A percentile compares a stretch with the other conserved stretches of the same genome.
phyloP scores from a whole-genome alignment of 2,797 vertebrate species.

The Chelon auratus region DNA sequence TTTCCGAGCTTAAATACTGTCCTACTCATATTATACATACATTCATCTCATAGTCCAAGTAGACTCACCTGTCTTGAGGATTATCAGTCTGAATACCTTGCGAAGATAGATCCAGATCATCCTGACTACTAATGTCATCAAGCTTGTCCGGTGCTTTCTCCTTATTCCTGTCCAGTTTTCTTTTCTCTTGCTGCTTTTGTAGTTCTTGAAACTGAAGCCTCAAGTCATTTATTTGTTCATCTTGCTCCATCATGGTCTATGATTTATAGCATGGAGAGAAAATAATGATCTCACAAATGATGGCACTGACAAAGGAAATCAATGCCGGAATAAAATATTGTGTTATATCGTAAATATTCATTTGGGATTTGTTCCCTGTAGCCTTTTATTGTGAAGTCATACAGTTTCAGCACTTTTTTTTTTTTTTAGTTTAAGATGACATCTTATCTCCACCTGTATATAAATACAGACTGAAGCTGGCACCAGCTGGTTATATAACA shows the following conservation, averaged over 20 bases:
- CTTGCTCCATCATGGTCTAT: constrained; percentile 87
- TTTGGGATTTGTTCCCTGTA: background rate
- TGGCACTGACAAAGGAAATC: background rate
- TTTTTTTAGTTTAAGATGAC: background rate
- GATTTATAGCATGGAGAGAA: background rate
- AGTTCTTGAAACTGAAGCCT: constrained; percentile 89
- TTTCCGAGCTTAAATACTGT: background rate
- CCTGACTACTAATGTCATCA: constrained; percentile 4
- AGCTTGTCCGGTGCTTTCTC: constrained; percentile 57
- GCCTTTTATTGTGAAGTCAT: background rate
- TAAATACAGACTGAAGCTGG: background rate
- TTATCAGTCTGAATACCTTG: constrained; percentile 52
- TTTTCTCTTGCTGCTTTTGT: constrained; percentile 89
- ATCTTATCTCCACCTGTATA: background rate
- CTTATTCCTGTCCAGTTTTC: constrained; percentile 81
- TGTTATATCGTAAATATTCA: background rate
- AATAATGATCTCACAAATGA: background rate
- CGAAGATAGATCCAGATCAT: constrained; percentile 76
- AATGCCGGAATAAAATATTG: background rate
- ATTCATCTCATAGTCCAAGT: background rate
- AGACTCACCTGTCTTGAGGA: constrained; percentile 69
- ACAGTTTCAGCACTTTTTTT: background rate
- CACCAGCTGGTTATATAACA: background rate
- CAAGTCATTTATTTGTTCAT: constrained; percentile 75
- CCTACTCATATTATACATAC: background rate